Conservation (phyloP, 2,797 vertebrate species). For the Trematocara caparti region DNA sequence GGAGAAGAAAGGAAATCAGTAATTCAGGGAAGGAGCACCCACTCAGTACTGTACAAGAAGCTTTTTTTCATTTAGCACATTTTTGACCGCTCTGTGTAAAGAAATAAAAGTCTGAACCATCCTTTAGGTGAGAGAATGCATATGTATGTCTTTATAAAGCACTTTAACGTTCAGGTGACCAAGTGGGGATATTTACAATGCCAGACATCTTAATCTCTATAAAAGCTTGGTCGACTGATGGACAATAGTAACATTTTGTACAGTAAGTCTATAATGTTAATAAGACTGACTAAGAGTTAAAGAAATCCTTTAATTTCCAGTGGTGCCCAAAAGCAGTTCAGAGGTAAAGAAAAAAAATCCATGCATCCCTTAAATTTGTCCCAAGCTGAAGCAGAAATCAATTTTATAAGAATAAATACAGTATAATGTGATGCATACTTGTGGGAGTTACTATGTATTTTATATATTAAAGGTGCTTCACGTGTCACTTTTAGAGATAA, state of each 20-base stretch:
- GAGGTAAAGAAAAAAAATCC: not conserved
- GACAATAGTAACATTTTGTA: not conserved
- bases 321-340: not conserved
- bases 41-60: not conserved
- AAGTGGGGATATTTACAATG: not conserved
- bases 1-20: slow-evolving; percentile 46
- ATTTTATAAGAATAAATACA: not conserved
- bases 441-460: not conserved
- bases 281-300: not conserved
- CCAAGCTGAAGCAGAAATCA: not conserved
- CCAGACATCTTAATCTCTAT: not conserved
- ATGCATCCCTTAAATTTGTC: slow-evolving; percentile 8
- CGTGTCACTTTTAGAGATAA: not conserved
- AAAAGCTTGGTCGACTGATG: not conserved
- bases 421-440: not conserved
- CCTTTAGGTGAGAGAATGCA: not conserved
- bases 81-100: not conserved
- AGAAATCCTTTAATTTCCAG: not conserved
- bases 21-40: slow-evolving; percentile 13
- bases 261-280: not conserved
- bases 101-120: not conserved
- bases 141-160: not conserved
- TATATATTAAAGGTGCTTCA: not conserved
- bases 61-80: not conserved
- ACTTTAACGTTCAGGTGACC: not conserved